Percentiles rank a stretch among this genome's conserved stretches.
Conservation (phyloP, 2,797 vertebrate genomes). For the Cuculus canorus region DNA sequence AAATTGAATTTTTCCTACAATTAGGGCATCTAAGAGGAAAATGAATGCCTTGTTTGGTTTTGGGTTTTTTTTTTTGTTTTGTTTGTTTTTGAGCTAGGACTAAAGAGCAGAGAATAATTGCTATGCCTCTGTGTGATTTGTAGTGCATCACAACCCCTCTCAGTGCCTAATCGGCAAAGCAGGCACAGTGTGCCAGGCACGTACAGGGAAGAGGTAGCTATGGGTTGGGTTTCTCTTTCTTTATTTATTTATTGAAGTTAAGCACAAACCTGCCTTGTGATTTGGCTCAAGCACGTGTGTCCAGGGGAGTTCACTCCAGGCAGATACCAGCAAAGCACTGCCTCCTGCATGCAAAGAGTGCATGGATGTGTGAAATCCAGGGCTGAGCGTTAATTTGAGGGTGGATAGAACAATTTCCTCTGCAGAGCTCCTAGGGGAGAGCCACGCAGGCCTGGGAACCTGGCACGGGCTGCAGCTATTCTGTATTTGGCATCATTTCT, state of each 20-base stretch:
- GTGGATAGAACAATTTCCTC: neutral
- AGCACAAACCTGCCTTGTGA: neutral
- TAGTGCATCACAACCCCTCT: neutral
- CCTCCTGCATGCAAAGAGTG: fast-evolving
- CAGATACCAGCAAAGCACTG: neutral
- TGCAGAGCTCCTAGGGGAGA: neutral
- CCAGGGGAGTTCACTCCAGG: neutral
- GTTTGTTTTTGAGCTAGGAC: neutral
- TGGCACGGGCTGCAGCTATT: neutral
- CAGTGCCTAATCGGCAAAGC: neutral
- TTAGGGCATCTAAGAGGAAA: neutral
- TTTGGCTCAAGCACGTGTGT: neutral
- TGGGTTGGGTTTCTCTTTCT: neutral
- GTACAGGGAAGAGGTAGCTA: neutral
- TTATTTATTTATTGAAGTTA: neutral
- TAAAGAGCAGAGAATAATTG: neutral
- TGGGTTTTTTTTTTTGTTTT: neutral
- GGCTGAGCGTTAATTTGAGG: neutral
- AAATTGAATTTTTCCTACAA: neutral
- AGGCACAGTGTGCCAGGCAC: neutral
- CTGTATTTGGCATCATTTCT: slow-evolving; percentile 43
- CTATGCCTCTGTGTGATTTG: neutral
- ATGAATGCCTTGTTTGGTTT: neutral
- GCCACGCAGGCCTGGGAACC: neutral
- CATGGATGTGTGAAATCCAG: neutral